Evolutionary conservation across 2,113 vertebrate species (phyloP).

Genomic region (Dicerorhinus sumatrensis): DNA sequence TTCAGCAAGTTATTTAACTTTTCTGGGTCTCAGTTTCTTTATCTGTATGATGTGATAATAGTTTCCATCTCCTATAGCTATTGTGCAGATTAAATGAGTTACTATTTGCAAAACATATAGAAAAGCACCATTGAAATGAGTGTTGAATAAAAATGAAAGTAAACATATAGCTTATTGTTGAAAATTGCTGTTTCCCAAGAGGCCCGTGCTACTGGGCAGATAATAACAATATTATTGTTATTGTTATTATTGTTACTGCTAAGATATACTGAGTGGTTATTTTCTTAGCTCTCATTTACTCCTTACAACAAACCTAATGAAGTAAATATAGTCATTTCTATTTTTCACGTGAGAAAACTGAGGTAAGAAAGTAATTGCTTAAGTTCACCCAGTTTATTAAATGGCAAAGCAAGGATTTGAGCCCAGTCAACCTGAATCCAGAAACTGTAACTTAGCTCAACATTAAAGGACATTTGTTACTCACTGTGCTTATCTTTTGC

Average conservation of each 20-base stretch:
- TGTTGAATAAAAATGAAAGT: constrained; percentile 1
- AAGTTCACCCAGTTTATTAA: not conserved
- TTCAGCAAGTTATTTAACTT: not conserved
- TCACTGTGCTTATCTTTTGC: not conserved
- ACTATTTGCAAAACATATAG: not conserved
- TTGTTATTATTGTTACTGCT: not conserved
- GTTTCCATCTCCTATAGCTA: not conserved
- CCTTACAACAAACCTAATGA: not conserved
- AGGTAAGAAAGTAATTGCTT: not conserved
- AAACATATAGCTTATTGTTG: not conserved
- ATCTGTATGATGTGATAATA: not conserved
- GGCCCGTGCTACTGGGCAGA: not conserved
- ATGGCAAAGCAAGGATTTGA: not conserved
- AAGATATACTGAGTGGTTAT: not conserved
- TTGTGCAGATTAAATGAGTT: not conserved
- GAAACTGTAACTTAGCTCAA: not conserved
- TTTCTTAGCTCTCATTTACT: constrained; percentile 37
- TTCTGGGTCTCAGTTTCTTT: not conserved
- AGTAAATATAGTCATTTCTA: not conserved
- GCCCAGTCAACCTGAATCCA: not conserved
- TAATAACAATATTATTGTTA: not conserved
- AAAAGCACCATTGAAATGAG: not conserved
- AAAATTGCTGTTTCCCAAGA: not conserved
- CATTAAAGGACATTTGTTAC: not conserved
- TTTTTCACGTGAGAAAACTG: constrained; percentile 39